These are phyloP conservation scores for Tenthredo scrophulariae DNA, from an alignment of 2,888 invertebrate species.

Conservation along the genomic window DNA sequence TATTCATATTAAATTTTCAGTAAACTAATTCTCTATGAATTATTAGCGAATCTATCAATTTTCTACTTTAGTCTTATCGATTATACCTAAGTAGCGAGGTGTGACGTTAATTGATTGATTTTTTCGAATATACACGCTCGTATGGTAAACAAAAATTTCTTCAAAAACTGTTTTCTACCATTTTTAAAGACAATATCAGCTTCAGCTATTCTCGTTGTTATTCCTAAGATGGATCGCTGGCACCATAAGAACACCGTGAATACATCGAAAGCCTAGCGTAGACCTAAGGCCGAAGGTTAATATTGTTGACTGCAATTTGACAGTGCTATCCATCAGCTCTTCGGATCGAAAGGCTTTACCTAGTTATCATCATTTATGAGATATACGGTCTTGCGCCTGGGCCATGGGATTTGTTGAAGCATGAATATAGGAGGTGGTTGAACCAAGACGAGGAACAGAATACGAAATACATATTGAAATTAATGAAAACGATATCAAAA, in stretches of 20 bases:
- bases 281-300: background rate
- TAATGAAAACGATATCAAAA: background rate
- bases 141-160: background rate
- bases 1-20: background rate
- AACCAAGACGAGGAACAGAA: background rate
- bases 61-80: background rate
- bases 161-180: background rate
- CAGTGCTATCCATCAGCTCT: slow-evolving; percentile 4
- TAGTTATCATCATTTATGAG: background rate
- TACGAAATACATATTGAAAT: background rate
- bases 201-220: slow-evolving; percentile 11
- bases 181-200: slow-evolving; percentile 27
- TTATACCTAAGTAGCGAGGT: background rate
- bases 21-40: background rate
- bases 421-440: background rate
- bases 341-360: background rate
- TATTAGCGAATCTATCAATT: background rate
- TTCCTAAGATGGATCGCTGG: slow-evolving; percentile 39
- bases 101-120: background rate
- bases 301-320: slow-evolving; percentile 13
- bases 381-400: background rate
- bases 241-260: background rate
- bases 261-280: background rate
- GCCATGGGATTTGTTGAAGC: background rate
- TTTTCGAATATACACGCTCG: background rate